Conservation (phyloP, 1,140 invertebrate genomes). For the Ceratina australensis region DNA sequence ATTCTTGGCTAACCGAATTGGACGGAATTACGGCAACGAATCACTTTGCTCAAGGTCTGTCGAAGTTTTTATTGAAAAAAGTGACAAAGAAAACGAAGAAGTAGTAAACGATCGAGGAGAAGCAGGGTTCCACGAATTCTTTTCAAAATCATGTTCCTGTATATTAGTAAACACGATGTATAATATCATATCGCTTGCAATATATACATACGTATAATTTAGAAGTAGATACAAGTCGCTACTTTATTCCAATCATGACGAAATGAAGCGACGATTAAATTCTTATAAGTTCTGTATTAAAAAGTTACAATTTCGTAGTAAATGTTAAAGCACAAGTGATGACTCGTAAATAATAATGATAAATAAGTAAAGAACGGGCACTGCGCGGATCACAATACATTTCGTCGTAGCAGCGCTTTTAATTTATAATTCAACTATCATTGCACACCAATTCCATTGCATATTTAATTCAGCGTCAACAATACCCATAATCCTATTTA, state of each 20-base stretch:
- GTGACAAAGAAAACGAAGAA: constrained; percentile 2
- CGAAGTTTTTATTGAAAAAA: constrained; percentile 53
- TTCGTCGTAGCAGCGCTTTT: not conserved
- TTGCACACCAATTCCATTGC: no score
- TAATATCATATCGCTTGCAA: not conserved
- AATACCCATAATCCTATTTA: not conserved
- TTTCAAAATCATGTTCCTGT: constrained; percentile 17
- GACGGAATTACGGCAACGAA: constrained; percentile 43
- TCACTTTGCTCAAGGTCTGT: constrained; percentile 44
- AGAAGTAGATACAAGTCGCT: constrained; percentile 4
- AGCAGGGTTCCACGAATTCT: not conserved
- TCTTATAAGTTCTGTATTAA: not conserved
- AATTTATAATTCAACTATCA: not conserved
- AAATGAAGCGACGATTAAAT: no score
- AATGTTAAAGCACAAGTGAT: not conserved
- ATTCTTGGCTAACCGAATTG: constrained; percentile 53
- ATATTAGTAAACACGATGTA: constrained; percentile 19
- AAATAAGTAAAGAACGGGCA: constrained; percentile 8
- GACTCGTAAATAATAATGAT: not conserved
- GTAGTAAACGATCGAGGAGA: not conserved
- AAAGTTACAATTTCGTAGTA: not conserved
- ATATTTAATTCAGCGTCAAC: no score
- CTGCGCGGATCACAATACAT: not conserved
- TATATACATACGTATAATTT: not conserved
- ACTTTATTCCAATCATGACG: no score